Conservation (phyloP, 1,140 invertebrate genomes). For the Prorops nasuta region DNA sequence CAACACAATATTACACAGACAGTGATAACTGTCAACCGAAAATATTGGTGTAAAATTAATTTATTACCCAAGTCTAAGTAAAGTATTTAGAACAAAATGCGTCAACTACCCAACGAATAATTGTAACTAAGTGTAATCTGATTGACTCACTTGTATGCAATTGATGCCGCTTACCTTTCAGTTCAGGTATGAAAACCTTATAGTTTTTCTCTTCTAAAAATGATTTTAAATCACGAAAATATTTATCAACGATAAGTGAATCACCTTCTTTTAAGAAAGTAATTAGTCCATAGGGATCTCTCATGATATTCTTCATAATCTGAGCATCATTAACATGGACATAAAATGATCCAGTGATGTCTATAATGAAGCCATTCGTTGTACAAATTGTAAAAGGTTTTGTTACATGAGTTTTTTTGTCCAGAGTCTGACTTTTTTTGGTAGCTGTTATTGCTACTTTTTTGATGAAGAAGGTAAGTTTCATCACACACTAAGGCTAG, state of each 20-base stretch:
- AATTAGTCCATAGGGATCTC: constrained; percentile 17
- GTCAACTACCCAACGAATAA: neutral
- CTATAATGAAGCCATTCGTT: constrained; percentile 32
- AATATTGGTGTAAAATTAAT: too few relatives aligned
- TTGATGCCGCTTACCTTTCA: constrained; percentile 7
- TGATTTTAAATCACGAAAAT: constrained; percentile 29
- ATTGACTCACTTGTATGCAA: neutral
- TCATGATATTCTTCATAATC: constrained; percentile 27
- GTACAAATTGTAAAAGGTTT: constrained; percentile 35
- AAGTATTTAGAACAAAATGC: too few relatives aligned
- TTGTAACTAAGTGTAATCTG: neutral
- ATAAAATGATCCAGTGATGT: constrained; percentile 25
- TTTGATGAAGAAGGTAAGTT: constrained; percentile 32
- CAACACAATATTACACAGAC: too few relatives aligned
- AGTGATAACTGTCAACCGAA: too few relatives aligned
- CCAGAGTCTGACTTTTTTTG: constrained; percentile 34
- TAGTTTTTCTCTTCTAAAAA: constrained; percentile 17
- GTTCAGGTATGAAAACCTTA: constrained; percentile 1
- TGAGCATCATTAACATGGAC: constrained; percentile 29
- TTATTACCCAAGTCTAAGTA: too few relatives aligned
- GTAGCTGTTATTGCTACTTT: constrained; percentile 35
- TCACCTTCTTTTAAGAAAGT: constrained; percentile 17
- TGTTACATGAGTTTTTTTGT: constrained; percentile 32
- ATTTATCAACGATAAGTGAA: constrained; percentile 30
- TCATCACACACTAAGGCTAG: constrained; percentile 31